Base-by-base conservation (phyloP, 2,797 vertebrate species). In the Tragelaphus eurycerus region DNA sequence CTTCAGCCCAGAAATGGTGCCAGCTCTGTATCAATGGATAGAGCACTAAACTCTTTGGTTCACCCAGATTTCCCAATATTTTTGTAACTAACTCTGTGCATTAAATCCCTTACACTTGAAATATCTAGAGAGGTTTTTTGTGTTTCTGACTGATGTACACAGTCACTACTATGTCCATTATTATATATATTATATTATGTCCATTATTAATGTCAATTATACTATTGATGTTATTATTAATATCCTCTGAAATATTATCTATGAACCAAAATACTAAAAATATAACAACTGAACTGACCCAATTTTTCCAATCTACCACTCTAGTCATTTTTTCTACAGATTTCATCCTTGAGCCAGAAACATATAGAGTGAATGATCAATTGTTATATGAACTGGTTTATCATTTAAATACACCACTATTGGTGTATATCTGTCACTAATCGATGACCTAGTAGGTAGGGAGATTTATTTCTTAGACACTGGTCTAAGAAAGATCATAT, bases 381-480 rank as follows among this genome's bases (percentile, higher is more conserved):
- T 96, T 34, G 8, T 94, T 93, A 29, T 9, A 87, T 71, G 55
- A 92, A 78, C 89, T 87, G 25, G 25, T 81, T 29, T 96, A 43
- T 96, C 59, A 38, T 95, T 89, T 89, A 94, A 93, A 67, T 90
- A 60, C 13, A 87, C 31, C 4, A 54, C 52, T 67, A 38, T 59
- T 46, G 34, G 81, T 93, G 83, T 97, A 76, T 96, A 59, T 95
- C 38, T 83, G 16, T 90, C 67, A 93, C 27, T 12, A 34, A 89
- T 94, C 82, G 64, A 91, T 93, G 48, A 25, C 12, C 23, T 96
- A 85, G 54, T 59, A 25, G 50, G 17, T 48, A 4, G n/a, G 81
- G 29, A 96, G 81, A 97, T 96, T 97, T 95, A 85, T 50, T 93
- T 96, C 59, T 97, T 97, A 90, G 55, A 90, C 57, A 82, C 7